Evolutionary conservation across 2,888 invertebrate species (phyloP).

Genomic region (Blera fallax): DNA sequence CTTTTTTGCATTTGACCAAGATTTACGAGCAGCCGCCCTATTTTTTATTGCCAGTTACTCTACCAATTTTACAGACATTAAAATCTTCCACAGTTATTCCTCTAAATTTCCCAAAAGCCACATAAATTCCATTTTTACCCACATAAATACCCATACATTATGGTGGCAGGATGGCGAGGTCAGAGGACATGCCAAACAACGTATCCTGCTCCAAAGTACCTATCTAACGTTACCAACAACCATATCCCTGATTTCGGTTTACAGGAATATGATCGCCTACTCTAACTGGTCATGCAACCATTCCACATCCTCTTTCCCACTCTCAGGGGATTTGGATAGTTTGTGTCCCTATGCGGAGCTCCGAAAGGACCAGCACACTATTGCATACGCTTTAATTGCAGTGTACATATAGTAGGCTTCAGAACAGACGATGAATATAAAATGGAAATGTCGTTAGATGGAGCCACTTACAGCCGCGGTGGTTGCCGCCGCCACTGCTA

Average conservation of each 20-base stretch:
- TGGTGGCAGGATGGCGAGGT: conserved; percentile 62
- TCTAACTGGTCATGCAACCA: conserved; percentile 43
- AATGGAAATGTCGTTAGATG: conserved; percentile 63
- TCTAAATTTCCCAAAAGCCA: conserved; percentile 71
- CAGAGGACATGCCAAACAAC: conserved; percentile 56
- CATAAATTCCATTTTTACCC: conserved; percentile 70
- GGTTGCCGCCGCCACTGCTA: not conserved
- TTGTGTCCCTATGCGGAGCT: not conserved
- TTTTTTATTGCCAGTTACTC: conserved; percentile 70
- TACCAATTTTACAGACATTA: conserved; percentile 72
- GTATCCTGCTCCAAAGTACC: conserved; percentile 46
- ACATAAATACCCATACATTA: conserved; percentile 71
- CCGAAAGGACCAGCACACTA: not conserved
- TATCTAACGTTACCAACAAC: conserved; percentile 44
- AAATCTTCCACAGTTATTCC: conserved; percentile 71
- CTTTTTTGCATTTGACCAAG: conserved; percentile 64
- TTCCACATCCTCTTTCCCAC: not conserved
- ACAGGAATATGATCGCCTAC: conserved; percentile 58
- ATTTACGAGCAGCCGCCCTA: conserved; percentile 65
- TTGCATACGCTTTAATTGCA: conserved; percentile 53
- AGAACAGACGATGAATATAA: conserved; percentile 54
- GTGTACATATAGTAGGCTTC: conserved; percentile 48
- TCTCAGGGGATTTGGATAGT: not conserved
- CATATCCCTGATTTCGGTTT: conserved; percentile 36
- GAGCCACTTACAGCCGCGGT: conserved; percentile 48